A percentile compares a stretch with the other conserved stretches of the same genome.
These are phyloP conservation scores for Hermatobates lingyangjiaoensis DNA, from an alignment of 1,140 invertebrate genomes.

Conservation along the genomic window DNA sequence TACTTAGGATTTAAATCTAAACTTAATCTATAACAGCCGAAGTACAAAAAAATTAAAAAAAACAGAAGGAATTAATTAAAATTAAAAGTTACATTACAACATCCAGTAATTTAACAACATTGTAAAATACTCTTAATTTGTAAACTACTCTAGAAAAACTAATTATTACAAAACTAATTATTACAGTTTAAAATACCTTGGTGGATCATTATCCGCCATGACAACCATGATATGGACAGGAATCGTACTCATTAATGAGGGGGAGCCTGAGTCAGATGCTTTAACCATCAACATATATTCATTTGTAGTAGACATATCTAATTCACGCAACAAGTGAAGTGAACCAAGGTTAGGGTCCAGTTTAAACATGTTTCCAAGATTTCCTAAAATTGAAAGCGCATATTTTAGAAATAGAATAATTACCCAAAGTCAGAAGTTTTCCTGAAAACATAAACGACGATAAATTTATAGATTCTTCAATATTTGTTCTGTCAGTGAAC, in stretches of 20 bases:
- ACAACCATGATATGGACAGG: conserved; percentile 72
- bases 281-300: conserved; percentile 69
- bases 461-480: too few species aligned
- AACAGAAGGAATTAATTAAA: not conserved
- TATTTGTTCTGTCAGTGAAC: too few species aligned
- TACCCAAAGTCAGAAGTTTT: too few species aligned
- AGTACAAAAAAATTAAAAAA: too few species aligned
- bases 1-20: too few species aligned
- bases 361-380: conserved; percentile 63
- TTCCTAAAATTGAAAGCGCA: too few species aligned
- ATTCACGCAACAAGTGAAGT: conserved; percentile 48
- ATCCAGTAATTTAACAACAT: too few species aligned
- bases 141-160: not conserved
- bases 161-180: not conserved
- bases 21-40: too few species aligned
- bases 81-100: not conserved
- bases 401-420: too few species aligned
- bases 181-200: conserved; percentile 28
- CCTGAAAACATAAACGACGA: too few species aligned
- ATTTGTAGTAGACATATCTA: conserved; percentile 43
- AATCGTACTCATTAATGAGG: conserved; percentile 49
- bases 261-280: conserved; percentile 60
- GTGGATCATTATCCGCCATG: conserved; percentile 74
- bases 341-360: conserved; percentile 60
- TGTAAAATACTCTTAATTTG: not conserved